A percentile compares a stretch with the other conserved stretches of the same genome.
Conservation (phyloP, 2,888 invertebrate species). For the Agonum fuliginosum region DNA sequence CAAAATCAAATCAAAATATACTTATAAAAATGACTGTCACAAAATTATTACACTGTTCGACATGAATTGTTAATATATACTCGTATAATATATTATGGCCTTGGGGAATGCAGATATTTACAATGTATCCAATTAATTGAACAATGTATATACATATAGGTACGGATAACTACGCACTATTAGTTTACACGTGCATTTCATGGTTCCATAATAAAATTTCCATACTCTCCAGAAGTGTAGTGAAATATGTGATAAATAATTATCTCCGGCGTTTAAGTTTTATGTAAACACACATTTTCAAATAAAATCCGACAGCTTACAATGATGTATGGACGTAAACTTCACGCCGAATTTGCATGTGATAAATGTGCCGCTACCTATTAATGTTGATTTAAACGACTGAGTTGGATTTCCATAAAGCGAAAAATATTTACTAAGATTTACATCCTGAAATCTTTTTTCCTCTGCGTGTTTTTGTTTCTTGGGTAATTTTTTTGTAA, state of each 20-base stretch:
- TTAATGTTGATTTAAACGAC: slow-evolving; percentile 19
- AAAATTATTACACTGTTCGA: too few relatives aligned
- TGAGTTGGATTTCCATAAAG: neutral
- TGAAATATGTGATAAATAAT: neutral
- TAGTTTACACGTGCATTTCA: too few relatives aligned
- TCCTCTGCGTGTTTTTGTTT: slow-evolving; percentile 8
- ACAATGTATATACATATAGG: too few relatives aligned
- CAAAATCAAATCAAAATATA: too few relatives aligned
- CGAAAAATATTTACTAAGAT: slow-evolving; percentile 35
- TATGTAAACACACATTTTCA: slow-evolving; percentile 28
- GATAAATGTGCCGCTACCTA: slow-evolving; percentile 12
- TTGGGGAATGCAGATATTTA: too few relatives aligned
- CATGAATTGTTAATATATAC: too few relatives aligned
- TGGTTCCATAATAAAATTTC: too few relatives aligned
- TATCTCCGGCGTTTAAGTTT: slow-evolving; percentile 2
- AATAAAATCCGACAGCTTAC: slow-evolving; percentile 22
- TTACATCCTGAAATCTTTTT: slow-evolving; percentile 22
- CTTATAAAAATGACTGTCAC: too few relatives aligned
- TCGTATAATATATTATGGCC: too few relatives aligned
- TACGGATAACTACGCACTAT: too few relatives aligned
- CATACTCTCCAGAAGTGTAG: neutral
- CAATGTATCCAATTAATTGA: too few relatives aligned
- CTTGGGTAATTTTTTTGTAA: slow-evolving; percentile 23
- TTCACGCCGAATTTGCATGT: slow-evolving; percentile 10
- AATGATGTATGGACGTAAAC: slow-evolving; percentile 12